Percentiles rank a stretch among this genome's conserved stretches.
Evolutionary conservation across 2,113 vertebrate species (phyloP).

Genomic region (Salvelinus fontinalis): DNA sequence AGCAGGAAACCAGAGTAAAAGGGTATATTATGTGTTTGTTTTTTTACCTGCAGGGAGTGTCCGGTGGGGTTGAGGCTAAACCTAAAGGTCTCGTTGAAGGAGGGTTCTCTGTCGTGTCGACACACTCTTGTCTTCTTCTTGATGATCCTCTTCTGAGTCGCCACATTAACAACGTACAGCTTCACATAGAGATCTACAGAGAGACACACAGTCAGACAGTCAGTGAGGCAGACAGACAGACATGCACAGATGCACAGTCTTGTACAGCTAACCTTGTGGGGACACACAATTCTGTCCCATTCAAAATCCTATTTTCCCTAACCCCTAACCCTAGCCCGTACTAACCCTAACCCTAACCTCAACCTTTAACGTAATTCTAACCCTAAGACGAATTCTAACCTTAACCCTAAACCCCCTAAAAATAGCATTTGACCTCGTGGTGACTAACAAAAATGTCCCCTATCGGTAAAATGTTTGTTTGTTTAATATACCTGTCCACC

Average conservation of each 20-base stretch:
- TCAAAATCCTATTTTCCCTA: no score
- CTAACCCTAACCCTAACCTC: no score
- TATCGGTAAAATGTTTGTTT: no score
- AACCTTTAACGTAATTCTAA: no score
- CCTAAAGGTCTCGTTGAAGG: conserved; percentile 98
- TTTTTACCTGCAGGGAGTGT: conserved; percentile 93
- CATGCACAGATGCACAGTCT: conserved; percentile 47
- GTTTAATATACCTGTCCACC: neutral
- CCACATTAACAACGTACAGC: conserved; percentile 93
- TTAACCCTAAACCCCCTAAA: no score
- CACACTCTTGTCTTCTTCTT: conserved; percentile 99
- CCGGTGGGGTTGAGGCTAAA: conserved; percentile 94
- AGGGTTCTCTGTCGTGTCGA: conserved; percentile 95
- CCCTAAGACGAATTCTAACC: no score
- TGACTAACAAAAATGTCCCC: no score
- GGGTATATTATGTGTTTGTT: neutral
- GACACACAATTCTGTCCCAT: no score
- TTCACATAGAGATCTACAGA: conserved; percentile 93
- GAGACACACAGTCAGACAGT: neutral
- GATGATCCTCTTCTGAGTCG: conserved; percentile 94
- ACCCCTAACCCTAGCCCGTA: no score
- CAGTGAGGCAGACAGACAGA: neutral
- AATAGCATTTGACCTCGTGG: no score
- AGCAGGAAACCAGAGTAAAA: neutral
- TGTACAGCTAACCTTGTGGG: no score